Conservation (phyloP, 2,113 vertebrate genomes). For the Dicrurus megarhynchus region DNA sequence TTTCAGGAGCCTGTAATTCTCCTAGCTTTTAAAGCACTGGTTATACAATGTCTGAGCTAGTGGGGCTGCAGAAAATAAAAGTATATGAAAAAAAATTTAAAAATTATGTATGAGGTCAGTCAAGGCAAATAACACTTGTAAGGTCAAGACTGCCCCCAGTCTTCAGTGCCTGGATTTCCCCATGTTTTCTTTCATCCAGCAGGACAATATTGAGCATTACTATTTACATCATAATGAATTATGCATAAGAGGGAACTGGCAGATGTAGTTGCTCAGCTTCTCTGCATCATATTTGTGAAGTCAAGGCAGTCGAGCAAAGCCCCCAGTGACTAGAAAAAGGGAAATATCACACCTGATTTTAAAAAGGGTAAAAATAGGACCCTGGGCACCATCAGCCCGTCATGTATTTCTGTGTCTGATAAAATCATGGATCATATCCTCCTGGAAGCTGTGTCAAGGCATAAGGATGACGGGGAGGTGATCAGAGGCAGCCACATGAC, state of each 20-base stretch:
- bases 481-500: not conserved
- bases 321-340: not conserved
- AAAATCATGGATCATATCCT: not conserved
- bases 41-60: conserved; percentile 31
- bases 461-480: not conserved
- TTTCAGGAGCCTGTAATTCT: conserved; percentile 28
- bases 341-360: not conserved
- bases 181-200: not conserved
- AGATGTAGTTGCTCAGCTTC: not conserved
- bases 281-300: not conserved
- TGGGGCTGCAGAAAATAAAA: not conserved
- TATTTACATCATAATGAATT: not conserved
- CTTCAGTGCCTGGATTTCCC: not conserved
- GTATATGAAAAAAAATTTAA: not conserved
- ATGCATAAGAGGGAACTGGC: not conserved
- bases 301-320: not conserved
- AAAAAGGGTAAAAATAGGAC: not conserved
- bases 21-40: not conserved
- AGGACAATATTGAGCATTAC: not conserved
- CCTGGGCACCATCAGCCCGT: not conserved
- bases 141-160: not conserved
- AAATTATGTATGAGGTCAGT: not conserved
- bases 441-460: not conserved
- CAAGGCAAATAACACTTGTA: not conserved
- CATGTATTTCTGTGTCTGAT: not conserved